Evolutionary conservation across 2,797 vertebrate genomes (phyloP).

Genomic region (Pseudotriccus pelzelni): DNA sequence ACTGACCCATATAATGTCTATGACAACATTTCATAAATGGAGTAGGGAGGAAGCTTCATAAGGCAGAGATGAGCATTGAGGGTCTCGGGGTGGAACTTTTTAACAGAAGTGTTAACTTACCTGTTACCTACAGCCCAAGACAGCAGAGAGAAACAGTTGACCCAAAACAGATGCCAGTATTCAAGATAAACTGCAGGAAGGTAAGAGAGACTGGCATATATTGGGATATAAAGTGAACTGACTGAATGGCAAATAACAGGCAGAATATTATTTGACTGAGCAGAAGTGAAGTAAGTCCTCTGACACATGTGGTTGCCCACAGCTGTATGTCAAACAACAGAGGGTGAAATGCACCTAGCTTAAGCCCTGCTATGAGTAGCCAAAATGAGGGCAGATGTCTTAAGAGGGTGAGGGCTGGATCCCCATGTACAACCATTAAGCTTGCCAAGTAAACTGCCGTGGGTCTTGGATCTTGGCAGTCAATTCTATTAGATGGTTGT

Average conservation of each 20-base stretch:
- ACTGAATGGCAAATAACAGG: not conserved
- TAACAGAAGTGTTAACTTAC: not conserved
- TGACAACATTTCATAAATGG: not conserved
- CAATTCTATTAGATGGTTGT: constrained; percentile 56
- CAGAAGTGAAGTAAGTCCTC: not conserved
- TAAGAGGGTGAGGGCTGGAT: not conserved
- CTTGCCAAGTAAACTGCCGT: constrained; percentile 71
- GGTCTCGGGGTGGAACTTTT: not conserved
- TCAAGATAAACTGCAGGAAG: not conserved
- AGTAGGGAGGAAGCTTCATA: not conserved
- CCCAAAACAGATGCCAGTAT: not conserved
- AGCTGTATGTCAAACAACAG: not conserved
- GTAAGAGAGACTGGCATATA: not conserved
- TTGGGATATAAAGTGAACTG: not conserved
- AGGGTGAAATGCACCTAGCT: not conserved
- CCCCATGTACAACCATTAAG: constrained; percentile 29
- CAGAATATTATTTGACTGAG: not conserved
- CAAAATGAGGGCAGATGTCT: not conserved
- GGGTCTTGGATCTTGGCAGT: constrained; percentile 75
- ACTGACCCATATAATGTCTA: not conserved
- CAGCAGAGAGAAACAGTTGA: not conserved
- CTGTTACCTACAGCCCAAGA: not conserved
- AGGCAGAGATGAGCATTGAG: not conserved
- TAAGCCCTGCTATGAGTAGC: not conserved
- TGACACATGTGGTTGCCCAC: not conserved